Base-by-base conservation (phyloP, 37 sponge, comb jelly and placozoan genomes). In the Mnemiopsis leidyi region DNA sequence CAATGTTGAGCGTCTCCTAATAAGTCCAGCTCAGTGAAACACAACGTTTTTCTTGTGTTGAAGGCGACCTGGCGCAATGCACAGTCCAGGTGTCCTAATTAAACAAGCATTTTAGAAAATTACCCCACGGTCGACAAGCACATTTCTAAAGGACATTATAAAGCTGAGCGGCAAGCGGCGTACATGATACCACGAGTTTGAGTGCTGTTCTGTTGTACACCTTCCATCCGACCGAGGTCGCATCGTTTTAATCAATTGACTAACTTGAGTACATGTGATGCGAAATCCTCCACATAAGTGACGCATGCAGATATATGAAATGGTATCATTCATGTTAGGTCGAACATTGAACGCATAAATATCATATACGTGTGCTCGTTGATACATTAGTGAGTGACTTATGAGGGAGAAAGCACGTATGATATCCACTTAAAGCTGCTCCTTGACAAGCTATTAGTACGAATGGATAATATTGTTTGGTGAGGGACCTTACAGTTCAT, bases 51-150 rank as follows among this genome's bases (percentile, higher is more conserved):
- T n/a, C n/a, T n/a, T n/a, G 61, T 48, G 5, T 5, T 48, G 61
- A 48, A 48, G 61, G 61, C 61, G 61, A 48, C 9, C 61, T 48
- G 5, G 61, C 61, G 13, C 61, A 48, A 48, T 48, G 61, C 61
- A 25, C 73, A 69, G 73, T 25, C 73, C 73, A 69, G 73, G 73
- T 69, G 73, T 69, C 73, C 73, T 28, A 69, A 21, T 69, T 69
- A 69, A 69, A 69, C 73, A 69, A 69, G 73, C 73, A 69, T 69
- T 69, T 69, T 69, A 69, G 73, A 69, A 69, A 69, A 69, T 69
- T 69, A 69, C 73, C 73, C 73, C 73, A 28, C 29, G 24, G n/a
- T 69, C 73, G 73, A 69, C 73, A 69, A 23, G 73, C 73, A 28
- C 73, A 69, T 69, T 25, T 21, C 73, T 69, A 69, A 69, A 69